A percentile compares a stretch with the other conserved stretches of the same genome.
Conservation (phyloP, 2,797 vertebrate genomes). For the Sebastes itinus region DNA sequence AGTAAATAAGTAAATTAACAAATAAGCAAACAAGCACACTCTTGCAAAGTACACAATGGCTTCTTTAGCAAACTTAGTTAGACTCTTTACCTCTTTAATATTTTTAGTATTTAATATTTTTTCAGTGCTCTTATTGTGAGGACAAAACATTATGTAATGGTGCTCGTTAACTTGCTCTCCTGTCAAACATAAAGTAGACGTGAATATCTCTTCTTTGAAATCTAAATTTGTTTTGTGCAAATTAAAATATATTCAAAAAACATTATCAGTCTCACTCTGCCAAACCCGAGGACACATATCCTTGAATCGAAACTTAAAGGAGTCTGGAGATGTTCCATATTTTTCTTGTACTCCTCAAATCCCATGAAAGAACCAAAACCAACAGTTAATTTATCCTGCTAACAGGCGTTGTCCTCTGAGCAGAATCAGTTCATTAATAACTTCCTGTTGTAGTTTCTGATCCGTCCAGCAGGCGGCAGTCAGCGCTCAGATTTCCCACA, state of each 20-base stretch:
- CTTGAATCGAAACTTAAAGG: background rate
- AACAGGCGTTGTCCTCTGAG: too few species aligned
- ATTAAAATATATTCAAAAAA: too few species aligned
- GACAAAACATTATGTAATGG: too few species aligned
- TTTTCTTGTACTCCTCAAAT: background rate
- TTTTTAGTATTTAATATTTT: too few species aligned
- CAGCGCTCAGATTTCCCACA: background rate
- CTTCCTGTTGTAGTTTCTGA: background rate
- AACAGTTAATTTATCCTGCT: background rate
- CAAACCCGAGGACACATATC: background rate
- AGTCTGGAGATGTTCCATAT: background rate
- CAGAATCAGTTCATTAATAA: background rate
- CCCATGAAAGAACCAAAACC: background rate
- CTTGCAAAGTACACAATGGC: too few species aligned
- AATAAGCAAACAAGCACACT: background rate
- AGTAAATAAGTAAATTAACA: too few species aligned
- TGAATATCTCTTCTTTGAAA: too few species aligned
- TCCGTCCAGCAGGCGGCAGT: slow-evolving; percentile 32
- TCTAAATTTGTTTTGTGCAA: too few species aligned
- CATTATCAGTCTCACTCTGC: too few species aligned
- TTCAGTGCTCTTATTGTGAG: too few species aligned
- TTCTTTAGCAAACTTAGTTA: background rate
- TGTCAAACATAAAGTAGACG: too few species aligned
- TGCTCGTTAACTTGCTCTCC: too few species aligned
- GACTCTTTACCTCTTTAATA: background rate